Percentiles rank a stretch among this genome's conserved stretches.
These are phyloP conservation scores for Podilymbus podiceps DNA, from an alignment of 2,113 vertebrate genomes.

Conservation along the genomic window DNA sequence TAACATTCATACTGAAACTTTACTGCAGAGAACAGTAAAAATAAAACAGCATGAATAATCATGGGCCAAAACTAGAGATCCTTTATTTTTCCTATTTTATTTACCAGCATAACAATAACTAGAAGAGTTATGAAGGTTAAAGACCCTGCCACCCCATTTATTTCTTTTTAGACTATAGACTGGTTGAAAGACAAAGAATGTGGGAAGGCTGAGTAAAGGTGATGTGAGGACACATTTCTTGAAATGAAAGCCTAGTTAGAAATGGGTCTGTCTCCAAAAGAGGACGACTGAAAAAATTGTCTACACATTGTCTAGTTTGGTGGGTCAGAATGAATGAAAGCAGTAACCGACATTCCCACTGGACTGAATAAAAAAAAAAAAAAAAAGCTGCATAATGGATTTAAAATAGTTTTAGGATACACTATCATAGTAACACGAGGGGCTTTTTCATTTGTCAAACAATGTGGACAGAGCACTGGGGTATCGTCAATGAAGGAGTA, in stretches of 20 bases:
- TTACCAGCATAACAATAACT: background rate
- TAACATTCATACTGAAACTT: background rate
- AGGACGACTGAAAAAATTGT: background rate
- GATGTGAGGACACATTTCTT: background rate
- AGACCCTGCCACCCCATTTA: rapidly evolving
- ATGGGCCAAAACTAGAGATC: background rate
- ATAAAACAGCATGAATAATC: background rate
- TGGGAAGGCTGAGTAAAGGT: background rate
- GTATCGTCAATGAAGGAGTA: background rate
- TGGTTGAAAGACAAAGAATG: background rate
- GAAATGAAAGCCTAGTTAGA: background rate
- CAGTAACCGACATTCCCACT: background rate
- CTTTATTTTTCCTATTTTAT: background rate
- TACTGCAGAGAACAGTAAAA: background rate
- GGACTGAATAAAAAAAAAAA: background rate
- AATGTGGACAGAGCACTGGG: background rate
- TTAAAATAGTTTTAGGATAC: background rate
- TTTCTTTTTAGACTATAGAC: background rate
- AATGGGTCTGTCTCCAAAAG: background rate
- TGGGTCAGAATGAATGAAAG: background rate
- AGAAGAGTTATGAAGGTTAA: background rate
- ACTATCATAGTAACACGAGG: background rate
- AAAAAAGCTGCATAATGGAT: background rate
- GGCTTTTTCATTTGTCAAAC: background rate
- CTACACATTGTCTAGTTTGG: background rate